Base-by-base conservation (phyloP, 2,888 invertebrate species). In the Amphipoea lucens region DNA sequence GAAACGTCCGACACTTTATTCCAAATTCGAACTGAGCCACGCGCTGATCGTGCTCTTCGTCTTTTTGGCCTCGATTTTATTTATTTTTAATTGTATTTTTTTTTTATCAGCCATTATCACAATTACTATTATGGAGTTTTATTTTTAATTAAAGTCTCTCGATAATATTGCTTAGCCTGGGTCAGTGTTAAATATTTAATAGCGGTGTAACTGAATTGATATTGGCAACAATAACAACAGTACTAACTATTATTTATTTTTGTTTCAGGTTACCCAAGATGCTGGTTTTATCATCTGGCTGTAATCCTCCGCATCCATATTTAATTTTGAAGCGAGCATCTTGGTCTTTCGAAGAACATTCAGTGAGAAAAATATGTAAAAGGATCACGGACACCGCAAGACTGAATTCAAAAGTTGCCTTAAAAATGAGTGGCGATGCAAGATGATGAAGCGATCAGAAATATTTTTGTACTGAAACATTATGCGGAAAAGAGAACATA, bases 221-320 rank as follows among this genome's bases (percentile, higher is more conserved):
- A 65, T 23, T 40, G 48, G 65, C 17, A 60, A 54, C 20, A 60
- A 54, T 71, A 72, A 75, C 29, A 62, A n/a, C 36, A 36, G 36
- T 36, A 65, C 1, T 79, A 75, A 78, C 4, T 42, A 0, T 62
- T 48, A 23, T 81, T 71, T 91, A 72, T 88, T 90, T 78, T 93
- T 89, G 90, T 96, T 95, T 20, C 95, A 96, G 96, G 92, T 93
- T 90, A 90, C 93, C 84, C 94, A 96, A 95, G 92, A 96, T 96
- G 96, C 92, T 95, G 93, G 90, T 92, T 89, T 91, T 89, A 90
- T 91, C 91, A 91, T 91, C 89, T 89, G 88, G 86, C 81, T 82
- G 87, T 87, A 91, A 90, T 85, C 87, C 86, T 87, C 90, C 81
- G 85, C 83, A 88, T 88, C 87, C 86, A 84, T 83, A 87, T 86